Conservation (phyloP, 2,113 vertebrate genomes). For the Brevimyrus niger region DNA sequence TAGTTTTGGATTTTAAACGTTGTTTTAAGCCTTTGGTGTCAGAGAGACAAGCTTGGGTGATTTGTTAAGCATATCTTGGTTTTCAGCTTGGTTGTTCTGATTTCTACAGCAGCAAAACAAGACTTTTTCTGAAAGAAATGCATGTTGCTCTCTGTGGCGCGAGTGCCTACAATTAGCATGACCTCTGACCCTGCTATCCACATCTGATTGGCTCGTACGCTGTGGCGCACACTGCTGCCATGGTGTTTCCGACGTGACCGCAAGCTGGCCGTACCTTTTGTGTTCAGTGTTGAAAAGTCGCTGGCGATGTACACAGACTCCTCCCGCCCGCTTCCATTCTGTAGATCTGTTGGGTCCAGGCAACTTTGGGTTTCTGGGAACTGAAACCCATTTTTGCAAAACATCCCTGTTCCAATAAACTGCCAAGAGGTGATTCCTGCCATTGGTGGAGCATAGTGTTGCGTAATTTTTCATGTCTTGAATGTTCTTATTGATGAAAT, state of each 20-base stretch:
- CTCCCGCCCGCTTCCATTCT: conserved; percentile 13
- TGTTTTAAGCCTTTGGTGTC: neutral
- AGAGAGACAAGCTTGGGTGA: neutral
- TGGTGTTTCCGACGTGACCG: conserved; percentile 4
- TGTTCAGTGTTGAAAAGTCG: conserved; percentile 24
- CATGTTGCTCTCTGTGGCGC: conserved; percentile 54
- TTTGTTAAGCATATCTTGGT: neutral
- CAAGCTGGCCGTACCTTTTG: conserved; percentile 18
- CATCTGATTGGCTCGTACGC: conserved; percentile 45
- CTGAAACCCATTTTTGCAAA: conserved; percentile 19
- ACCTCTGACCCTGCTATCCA: conserved; percentile 69
- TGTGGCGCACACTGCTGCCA: neutral
- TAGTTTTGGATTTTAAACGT: neutral
- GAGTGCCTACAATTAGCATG: conserved; percentile 60
- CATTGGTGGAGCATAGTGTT: conserved; percentile 13
- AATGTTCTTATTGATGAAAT: neutral
- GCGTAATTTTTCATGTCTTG: conserved; percentile 12
- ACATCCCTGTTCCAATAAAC: conserved; percentile 30
- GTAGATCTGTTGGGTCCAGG: conserved; percentile 28
- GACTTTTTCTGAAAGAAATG: conserved; percentile 69
- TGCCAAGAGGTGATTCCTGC: conserved; percentile 28
- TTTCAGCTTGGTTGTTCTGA: neutral
- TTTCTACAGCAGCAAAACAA: conserved; percentile 52
- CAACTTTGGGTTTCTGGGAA: conserved; percentile 17
- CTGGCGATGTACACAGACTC: conserved; percentile 22